Percentiles rank a stretch among this genome's conserved stretches.
Evolutionary conservation across 2,797 vertebrate genomes (phyloP).

Genomic region (Tolypeutes matacus): DNA sequence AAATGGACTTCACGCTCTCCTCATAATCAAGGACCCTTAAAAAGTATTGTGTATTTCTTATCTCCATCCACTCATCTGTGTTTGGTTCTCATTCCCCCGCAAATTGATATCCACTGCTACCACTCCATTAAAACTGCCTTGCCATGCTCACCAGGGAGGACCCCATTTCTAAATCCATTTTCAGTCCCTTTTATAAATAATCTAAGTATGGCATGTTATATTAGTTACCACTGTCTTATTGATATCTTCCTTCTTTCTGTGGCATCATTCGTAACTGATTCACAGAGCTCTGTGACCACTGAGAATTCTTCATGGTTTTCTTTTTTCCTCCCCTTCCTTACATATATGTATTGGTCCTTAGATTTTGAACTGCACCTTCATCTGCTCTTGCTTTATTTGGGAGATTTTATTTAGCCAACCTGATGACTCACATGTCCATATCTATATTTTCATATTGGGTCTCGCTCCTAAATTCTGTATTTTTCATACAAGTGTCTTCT

Average conservation of each 20-base stretch:
- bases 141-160: neutral
- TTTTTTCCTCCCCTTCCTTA: neutral
- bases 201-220: neutral
- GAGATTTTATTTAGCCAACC: neutral
- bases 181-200: neutral
- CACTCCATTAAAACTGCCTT: neutral
- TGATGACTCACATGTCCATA: neutral
- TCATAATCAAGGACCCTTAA: neutral
- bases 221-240: neutral
- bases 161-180: neutral
- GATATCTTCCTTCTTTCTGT: neutral
- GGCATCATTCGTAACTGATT: neutral
- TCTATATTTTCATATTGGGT: neutral
- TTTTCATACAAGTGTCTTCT: neutral
- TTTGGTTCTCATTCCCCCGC: neutral
- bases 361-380: neutral
- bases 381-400: neutral
- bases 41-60: neutral
- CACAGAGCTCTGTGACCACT: neutral
- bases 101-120: neutral
- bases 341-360: neutral
- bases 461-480: neutral
- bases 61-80: neutral
- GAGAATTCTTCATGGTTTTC: neutral
- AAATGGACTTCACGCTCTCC: neutral